Base-by-base conservation (phyloP, 2,113 vertebrate species). In the Bolborhynchus lineola region DNA sequence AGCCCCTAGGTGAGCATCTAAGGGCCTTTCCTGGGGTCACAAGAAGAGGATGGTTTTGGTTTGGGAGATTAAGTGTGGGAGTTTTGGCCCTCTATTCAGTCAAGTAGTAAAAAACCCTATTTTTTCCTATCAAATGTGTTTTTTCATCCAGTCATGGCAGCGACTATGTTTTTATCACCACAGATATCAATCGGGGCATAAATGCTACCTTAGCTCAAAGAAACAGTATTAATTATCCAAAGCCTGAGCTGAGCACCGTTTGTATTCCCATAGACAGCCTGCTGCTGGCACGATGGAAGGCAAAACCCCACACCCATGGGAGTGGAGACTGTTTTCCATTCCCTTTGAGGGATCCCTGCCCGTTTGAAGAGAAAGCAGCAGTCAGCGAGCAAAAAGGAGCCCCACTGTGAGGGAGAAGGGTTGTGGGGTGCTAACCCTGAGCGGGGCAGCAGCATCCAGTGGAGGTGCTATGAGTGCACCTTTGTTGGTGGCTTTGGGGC, bases 241-340 rank as follows among this genome's bases (percentile, higher is more conserved):
- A 53, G 90, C 18, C 28, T 41, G 26, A 23, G 41, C 79, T 69
- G 49, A 80, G 57, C 12, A 9, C 53, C 53, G 47, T 77, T 77
- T 19, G 18, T 72, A 76, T 76, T 86, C 59, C 90, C 79, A 77
- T 49, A 71, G 81, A 42, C 46, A 90, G 85, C n/a, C 88, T 77
- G 64, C 82, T 86, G 53, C 82, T 82, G 87, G 81, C 87, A 78
- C 1, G 5, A 25, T 3, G 46, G 74, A 71, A 82, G 42, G 62
- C 63, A 91, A 89, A 94, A 81, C 13, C 69, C 60, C 12, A 60
- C 95, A 70, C 81, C 78, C 81, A 84, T 67, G 90, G 72, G 77
- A 88, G 68, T n/a, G 44, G 93, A 83, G 87, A 28, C n/a, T 81
- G 53, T 82, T 89, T 75, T 75, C 50, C 52, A 57, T 46, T 89